A percentile compares a stretch with the other conserved stretches of the same genome.
Conservation (phyloP, 2,797 vertebrate species). For the Telmatherina bonti region DNA sequence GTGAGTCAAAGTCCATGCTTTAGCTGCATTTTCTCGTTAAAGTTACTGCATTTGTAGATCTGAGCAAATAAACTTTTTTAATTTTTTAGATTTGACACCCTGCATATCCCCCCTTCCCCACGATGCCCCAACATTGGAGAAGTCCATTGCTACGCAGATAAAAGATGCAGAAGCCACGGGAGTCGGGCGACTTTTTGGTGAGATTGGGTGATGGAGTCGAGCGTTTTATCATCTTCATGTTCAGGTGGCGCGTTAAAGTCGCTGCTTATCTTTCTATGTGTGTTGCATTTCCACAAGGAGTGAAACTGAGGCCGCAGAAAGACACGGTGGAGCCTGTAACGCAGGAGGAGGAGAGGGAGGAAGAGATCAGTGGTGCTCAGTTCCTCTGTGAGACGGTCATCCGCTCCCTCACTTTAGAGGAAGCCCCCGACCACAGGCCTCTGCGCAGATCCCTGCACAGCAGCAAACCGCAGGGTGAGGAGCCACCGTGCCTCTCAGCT, state of each 20-base stretch:
- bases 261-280: background rate
- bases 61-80: background rate
- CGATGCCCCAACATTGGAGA: constrained; percentile 86
- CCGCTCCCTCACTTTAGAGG: constrained; percentile 94
- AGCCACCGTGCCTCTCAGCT: background rate
- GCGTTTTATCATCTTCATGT: background rate
- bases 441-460: constrained; percentile 76
- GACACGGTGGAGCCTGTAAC: constrained; percentile 72
- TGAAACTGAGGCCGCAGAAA: constrained; percentile 55
- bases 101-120: constrained; percentile 93
- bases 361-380: constrained; percentile 97
- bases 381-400: constrained; percentile 99
- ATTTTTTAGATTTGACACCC: constrained; percentile 88
- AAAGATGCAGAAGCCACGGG: constrained; percentile 84
- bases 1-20: constrained; percentile 79
- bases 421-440: constrained; percentile 93
- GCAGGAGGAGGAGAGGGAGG: constrained; percentile 89
- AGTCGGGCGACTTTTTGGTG: constrained; percentile 86
- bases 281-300: constrained; percentile 63
- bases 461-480: constrained; percentile 82
- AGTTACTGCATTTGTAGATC: background rate
- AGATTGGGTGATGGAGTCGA: constrained; percentile 61
- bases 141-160: constrained; percentile 80
- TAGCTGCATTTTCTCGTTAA: too few relatives aligned
- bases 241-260: too few relatives aligned